Percentiles rank a stretch among this genome's conserved stretches.
phyloP scores from a whole-genome alignment of 2,797 vertebrate species.

The Phrynocephalus guinanensis region DNA sequence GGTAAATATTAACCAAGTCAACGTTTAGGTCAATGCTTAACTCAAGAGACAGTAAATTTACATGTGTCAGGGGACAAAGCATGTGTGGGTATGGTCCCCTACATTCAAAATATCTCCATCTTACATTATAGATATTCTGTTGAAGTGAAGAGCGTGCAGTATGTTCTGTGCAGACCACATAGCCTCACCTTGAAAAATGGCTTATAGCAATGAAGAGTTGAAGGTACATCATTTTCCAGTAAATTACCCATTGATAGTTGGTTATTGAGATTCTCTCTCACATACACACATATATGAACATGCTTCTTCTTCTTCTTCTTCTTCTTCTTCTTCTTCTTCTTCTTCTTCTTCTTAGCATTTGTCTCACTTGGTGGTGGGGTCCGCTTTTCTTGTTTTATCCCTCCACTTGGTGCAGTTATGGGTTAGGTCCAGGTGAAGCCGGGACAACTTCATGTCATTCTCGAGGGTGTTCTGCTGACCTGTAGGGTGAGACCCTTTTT shows the following conservation, averaged over 20 bases:
- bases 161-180: not conserved
- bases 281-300: not conserved
- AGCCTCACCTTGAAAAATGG: not conserved
- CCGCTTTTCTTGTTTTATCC: too few species aligned
- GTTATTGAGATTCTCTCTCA: not conserved
- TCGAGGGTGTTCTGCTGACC: too few species aligned
- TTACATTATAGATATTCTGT: not conserved
- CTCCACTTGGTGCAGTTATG: too few species aligned
- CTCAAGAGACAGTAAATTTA: conserved; percentile 68
- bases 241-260: not conserved
- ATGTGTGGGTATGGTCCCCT: conserved; percentile 5
- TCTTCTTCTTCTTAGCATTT: too few species aligned
- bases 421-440: too few species aligned
- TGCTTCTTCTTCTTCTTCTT: too few species aligned
- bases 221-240: not conserved
- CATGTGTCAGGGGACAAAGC: conserved; percentile 14
- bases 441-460: too few species aligned
- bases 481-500: too few species aligned
- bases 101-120: conserved; percentile 14
- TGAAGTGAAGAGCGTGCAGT: not conserved
- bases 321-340: too few species aligned
- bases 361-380: too few species aligned
- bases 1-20: conserved; percentile 73
- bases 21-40: conserved; percentile 73
- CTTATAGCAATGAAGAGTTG: not conserved